These are phyloP conservation scores for Mirza zaza DNA, from an alignment of 2,113 vertebrate genomes.

Conservation along the genomic window DNA sequence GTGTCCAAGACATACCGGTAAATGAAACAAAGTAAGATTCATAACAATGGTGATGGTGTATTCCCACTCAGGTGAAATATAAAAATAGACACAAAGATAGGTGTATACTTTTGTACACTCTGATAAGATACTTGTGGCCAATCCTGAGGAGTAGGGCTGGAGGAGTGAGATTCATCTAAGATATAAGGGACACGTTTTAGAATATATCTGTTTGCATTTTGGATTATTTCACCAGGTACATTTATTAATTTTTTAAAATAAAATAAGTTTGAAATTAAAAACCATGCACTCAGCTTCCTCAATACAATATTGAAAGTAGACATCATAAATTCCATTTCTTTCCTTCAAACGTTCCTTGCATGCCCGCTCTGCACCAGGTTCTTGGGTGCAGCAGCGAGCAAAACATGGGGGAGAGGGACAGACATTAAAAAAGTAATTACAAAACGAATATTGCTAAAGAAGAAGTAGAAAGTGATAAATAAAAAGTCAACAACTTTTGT, in stretches of 20 bases:
- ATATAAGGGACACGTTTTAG: background rate
- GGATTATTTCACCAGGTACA: background rate
- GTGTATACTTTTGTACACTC: background rate
- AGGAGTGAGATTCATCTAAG: background rate
- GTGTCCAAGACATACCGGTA: background rate
- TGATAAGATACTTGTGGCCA: background rate
- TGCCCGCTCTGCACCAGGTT: background rate
- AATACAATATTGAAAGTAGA: background rate
- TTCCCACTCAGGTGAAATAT: background rate
- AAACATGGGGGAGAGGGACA: background rate
- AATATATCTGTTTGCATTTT: background rate
- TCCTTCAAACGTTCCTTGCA: background rate
- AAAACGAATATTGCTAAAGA: background rate
- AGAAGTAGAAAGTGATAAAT: conserved; percentile 10
- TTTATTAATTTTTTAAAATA: background rate
- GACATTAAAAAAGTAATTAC: background rate
- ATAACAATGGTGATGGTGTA: background rate
- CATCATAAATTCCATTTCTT: background rate
- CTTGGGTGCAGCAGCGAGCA: background rate
- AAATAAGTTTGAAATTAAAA: background rate
- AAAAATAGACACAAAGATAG: background rate
- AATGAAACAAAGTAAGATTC: background rate
- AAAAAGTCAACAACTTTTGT: background rate
- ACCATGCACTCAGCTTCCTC: background rate
- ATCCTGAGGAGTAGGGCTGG: background rate